Base-by-base conservation (phyloP, 2,888 invertebrate genomes). In the Eustalomyia histrio region DNA sequence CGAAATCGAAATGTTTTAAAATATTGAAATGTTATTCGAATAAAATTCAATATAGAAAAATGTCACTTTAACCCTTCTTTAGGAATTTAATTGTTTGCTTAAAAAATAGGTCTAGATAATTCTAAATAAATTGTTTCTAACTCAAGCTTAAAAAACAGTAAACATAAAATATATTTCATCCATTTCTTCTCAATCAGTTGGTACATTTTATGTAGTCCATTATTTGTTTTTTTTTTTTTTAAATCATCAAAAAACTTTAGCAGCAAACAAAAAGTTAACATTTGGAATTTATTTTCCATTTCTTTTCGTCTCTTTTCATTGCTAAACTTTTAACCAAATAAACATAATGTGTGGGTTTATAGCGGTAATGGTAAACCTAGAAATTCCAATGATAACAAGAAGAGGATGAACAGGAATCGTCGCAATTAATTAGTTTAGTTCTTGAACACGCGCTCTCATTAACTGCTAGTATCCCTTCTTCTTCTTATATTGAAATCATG, bases 261-360 rank as follows among this genome's bases (percentile, higher is more conserved):
- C 57, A 67, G 65, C 67, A 71, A 76, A 75, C 29, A 75, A 74
- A 68, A 60, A 81, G 86, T 87, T 87, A 87, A 87, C 86, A 84
- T 85, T 85, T 88, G 88, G 87, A 88, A 87, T 88, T 85, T 85
- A 86, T 86, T 78, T 78, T 88, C 87, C 88, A 86, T 85, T 84
- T 86, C 84, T 87, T 88, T 81, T 81, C 74, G 78, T 84, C 83
- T 84, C 84, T 84, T 84, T 84, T 84, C 84, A 84, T 84, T 82
- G 74, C 79, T 64, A 74, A 58, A 64, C 74, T 33, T 57, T 43
- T 68, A 29, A 29, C 29, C 29, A 29, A 29, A 29, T 64, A 69
- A 67, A 79, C 69, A 61, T 63, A 71, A 79, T 69, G 64, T 69
- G 64, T 75, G 81, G 74, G 65, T 74, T 74, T 78, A 81, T 81